A percentile compares a stretch with the other conserved stretches of the same genome.
Evolutionary conservation across 2,113 vertebrate species (phyloP).

Genomic region (Oreochromis spilurus): DNA sequence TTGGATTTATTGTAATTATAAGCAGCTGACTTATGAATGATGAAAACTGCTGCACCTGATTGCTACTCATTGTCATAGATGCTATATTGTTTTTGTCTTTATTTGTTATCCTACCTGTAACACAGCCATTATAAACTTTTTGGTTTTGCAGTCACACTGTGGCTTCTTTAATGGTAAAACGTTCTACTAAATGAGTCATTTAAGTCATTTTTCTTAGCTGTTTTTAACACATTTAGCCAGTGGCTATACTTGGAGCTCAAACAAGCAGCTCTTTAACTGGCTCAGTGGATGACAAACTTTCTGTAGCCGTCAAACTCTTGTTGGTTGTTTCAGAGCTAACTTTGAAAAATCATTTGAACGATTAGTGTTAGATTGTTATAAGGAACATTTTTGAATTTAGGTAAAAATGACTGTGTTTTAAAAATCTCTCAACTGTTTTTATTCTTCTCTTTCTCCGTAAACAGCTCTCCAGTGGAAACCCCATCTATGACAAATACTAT

Average conservation of each 20-base stretch:
- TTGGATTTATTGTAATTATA: background rate
- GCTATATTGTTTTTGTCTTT: background rate
- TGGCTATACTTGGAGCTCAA: background rate
- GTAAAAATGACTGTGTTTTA: background rate
- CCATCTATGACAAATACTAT: conserved; percentile 96
- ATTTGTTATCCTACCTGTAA: background rate
- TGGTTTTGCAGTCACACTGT: background rate
- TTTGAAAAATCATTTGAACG: background rate
- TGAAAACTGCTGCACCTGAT: background rate
- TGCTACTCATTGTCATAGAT: background rate
- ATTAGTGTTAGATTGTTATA: background rate
- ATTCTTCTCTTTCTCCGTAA: background rate
- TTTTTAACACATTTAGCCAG: background rate
- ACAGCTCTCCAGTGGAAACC: conserved; percentile 96
- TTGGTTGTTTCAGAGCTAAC: background rate
- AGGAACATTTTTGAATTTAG: background rate
- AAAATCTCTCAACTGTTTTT: background rate
- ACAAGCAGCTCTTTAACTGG: background rate
- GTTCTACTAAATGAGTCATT: background rate
- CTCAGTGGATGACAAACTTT: background rate
- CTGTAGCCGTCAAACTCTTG: background rate
- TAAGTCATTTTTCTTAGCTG: background rate
- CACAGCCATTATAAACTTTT: background rate
- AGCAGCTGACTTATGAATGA: background rate
- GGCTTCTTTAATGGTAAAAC: background rate